phyloP scores from a whole-genome alignment of 2,888 invertebrate genomes.

The Limnephilus rhombicus region DNA sequence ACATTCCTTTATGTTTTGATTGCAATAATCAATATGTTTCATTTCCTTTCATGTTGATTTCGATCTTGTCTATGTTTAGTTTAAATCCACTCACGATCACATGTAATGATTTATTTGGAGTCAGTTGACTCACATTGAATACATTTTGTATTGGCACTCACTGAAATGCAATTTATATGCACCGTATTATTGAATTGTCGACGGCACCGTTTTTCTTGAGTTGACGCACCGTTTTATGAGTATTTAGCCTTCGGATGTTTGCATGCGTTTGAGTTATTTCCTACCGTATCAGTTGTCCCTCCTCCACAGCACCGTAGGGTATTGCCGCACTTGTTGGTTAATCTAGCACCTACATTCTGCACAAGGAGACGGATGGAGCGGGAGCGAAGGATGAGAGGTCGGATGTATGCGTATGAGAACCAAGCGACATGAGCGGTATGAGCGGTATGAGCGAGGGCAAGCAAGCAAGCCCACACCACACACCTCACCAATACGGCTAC shows the following conservation, averaged over 20 bases:
- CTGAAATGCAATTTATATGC: slow-evolving; percentile 79
- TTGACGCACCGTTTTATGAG: slow-evolving; percentile 78
- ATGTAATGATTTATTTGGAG: slow-evolving; percentile 80
- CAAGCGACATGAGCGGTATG: not conserved
- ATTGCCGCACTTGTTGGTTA: slow-evolving; percentile 67
- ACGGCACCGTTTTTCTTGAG: slow-evolving; percentile 78
- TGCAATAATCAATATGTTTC: slow-evolving; percentile 52
- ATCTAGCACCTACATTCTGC: slow-evolving; percentile 61
- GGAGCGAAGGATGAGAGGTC: slow-evolving; percentile 65
- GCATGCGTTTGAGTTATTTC: slow-evolving; percentile 75
- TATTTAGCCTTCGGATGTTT: slow-evolving; percentile 77
- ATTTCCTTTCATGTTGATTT: slow-evolving; percentile 51
- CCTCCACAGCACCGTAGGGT: slow-evolving; percentile 70
- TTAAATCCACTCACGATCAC: slow-evolving; percentile 82
- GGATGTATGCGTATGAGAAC: slow-evolving; percentile 69
- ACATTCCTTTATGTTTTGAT: slow-evolving; percentile 48
- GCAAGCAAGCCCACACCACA: slow-evolving; percentile 34
- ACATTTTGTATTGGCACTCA: slow-evolving; percentile 76
- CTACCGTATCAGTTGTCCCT: slow-evolving; percentile 69
- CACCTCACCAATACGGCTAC: slow-evolving; percentile 53
- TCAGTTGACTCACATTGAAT: slow-evolving; percentile 52
- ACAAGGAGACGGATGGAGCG: slow-evolving; percentile 40
- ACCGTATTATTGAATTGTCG: slow-evolving; percentile 74
- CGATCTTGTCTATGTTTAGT: slow-evolving; percentile 56
- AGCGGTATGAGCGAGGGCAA: not conserved